Conservation (phyloP, 1,140 invertebrate genomes). For the Radopholus similis region DNA sequence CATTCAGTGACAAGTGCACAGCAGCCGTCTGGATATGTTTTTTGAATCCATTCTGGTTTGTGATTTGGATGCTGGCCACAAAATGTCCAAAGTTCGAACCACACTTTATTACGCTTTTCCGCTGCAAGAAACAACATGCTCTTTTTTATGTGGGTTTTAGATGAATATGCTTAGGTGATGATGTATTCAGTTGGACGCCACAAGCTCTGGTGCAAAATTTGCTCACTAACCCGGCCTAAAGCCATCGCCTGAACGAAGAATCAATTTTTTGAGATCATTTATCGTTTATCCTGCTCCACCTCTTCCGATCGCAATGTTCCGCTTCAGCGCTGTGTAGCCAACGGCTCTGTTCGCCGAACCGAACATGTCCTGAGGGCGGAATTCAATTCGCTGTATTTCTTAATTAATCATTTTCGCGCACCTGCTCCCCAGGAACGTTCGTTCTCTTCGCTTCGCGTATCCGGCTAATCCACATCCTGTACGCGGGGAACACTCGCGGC, state of each 20-base stretch:
- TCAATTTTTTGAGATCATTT: not conserved
- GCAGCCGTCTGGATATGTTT: no score
- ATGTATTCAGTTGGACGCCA: not conserved
- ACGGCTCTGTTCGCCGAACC: no score
- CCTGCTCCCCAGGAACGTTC: not conserved
- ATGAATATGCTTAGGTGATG: not conserved
- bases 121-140: no score
- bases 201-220: not conserved
- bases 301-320: conserved; percentile 13
- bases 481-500: not conserved
- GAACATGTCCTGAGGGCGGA: not conserved
- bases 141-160: not conserved
- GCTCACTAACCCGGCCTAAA: conserved; percentile 3
- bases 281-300: not conserved
- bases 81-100: no score
- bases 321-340: not conserved
- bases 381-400: not conserved
- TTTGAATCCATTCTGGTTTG: no score
- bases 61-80: no score
- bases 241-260: not conserved
- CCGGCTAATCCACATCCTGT: not conserved
- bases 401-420: not conserved
- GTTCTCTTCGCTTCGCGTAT: not conserved
- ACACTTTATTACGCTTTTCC: no score
- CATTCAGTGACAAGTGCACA: no score